phyloP scores from a whole-genome alignment of 2,888 invertebrate genomes.

The Thecocarcelia acutangulata region DNA sequence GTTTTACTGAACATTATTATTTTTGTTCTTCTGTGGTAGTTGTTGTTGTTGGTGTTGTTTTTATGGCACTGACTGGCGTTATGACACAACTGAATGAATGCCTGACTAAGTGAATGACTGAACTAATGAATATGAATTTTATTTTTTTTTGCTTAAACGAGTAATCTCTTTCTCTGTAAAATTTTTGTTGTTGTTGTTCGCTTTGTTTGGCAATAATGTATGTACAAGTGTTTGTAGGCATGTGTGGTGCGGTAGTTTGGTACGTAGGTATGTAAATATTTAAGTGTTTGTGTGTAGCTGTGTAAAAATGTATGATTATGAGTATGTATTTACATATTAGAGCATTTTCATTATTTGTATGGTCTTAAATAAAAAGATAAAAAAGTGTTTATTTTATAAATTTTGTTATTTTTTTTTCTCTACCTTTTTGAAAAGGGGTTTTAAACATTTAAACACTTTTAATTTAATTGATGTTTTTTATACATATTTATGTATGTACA shows the following conservation, averaged over 20 bases:
- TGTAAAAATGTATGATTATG: too few species aligned
- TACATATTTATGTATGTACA: too few species aligned
- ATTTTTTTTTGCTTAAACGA: not conserved
- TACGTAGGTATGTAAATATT: too few species aligned
- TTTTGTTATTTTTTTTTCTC: not conserved
- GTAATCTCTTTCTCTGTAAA: slow-evolving; percentile 21
- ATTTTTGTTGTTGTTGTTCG: slow-evolving; percentile 29
- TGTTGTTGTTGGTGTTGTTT: not conserved
- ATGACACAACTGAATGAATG: not conserved
- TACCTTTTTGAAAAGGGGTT: not conserved
- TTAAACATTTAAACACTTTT: slow-evolving; percentile 57
- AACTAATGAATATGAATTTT: slow-evolving; percentile 50
- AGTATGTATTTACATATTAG: not conserved
- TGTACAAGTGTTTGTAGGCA: slow-evolving; percentile 13
- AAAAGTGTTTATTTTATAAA: slow-evolving; percentile 63
- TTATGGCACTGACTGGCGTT: slow-evolving; percentile 7
- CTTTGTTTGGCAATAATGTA: not conserved
- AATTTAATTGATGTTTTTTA: slow-evolving; percentile 10
- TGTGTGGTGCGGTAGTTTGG: not conserved
- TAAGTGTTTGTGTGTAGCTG: not conserved
- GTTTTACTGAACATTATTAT: slow-evolving; percentile 31
- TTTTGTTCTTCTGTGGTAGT: too few species aligned
- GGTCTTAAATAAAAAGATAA: slow-evolving; percentile 56
- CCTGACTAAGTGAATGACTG: slow-evolving; percentile 8
- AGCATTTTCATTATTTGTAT: slow-evolving; percentile 59